Conservation (phyloP, 2,888 invertebrate species). For the Macrosoma leucophasiata region DNA sequence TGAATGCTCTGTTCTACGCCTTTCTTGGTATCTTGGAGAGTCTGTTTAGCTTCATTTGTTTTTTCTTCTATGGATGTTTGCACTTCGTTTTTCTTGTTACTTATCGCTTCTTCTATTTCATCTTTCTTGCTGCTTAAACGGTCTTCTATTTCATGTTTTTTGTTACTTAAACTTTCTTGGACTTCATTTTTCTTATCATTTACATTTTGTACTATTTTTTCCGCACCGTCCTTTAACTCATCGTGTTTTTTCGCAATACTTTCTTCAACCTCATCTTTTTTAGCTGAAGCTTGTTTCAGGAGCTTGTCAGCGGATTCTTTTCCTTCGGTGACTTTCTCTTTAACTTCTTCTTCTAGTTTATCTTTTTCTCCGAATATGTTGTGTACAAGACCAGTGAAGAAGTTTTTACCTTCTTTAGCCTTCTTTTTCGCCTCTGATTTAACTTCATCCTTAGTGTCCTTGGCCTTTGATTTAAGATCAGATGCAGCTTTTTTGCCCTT, state of each 20-base stretch:
- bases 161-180: conserved; percentile 24
- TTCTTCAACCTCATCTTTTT: conserved; percentile 49
- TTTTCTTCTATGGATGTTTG: conserved; percentile 26
- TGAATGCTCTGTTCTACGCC: conserved; percentile 25
- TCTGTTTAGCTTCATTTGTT: conserved; percentile 23
- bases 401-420: conserved; percentile 62
- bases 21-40: conserved; percentile 24
- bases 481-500: conserved; percentile 40
- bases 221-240: conserved; percentile 27
- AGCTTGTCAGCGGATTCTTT: conserved; percentile 53
- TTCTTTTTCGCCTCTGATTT: conserved; percentile 60
- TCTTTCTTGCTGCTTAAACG: conserved; percentile 31
- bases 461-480: conserved; percentile 33
- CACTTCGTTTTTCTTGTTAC: conserved; percentile 34
- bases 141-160: conserved; percentile 22
- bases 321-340: conserved; percentile 51
- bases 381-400: conserved; percentile 60
- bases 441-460: conserved; percentile 42
- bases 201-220: conserved; percentile 33
- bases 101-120: conserved; percentile 33
- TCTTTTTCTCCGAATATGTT: conserved; percentile 68
- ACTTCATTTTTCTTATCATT: conserved; percentile 26
- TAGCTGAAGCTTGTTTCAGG: conserved; percentile 44
- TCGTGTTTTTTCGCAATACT: conserved; percentile 38
- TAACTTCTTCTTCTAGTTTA: conserved; percentile 59